Base-by-base conservation (phyloP, 2,113 vertebrate genomes). In the Tor tambroides region DNA sequence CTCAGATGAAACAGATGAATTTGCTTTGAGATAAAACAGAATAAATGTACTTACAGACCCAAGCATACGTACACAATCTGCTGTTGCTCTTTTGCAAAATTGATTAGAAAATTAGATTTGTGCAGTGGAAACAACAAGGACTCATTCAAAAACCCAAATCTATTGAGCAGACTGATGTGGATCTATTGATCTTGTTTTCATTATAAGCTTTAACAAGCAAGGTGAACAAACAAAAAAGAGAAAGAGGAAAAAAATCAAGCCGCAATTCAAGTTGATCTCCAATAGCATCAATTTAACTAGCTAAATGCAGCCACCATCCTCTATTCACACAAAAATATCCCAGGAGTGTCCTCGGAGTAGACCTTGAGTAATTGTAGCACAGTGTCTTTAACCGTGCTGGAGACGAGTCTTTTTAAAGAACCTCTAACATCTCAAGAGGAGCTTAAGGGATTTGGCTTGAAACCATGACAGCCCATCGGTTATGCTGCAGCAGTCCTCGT, bases 151-250 rank as follows among this genome's bases (percentile, higher is more conserved):
- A 56, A 26, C 21, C 49, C 82, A 84, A 59, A 82, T 82, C 69
- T 59, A 32, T 41, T 41, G 21, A 41, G 49, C 67, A 56, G 82
- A 32, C 61, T 69, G 63, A 71, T 49, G 61, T 30, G n/a, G 63
- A 69, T 83, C 63, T 83, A 83, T 69, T 74, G 67, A 84, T 84
- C 82, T 74, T 10, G 46, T 38, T 84, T 67, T 82, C n/a, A 67
- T 67, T 82, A 61, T 80, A 59, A 19, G 23, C 46, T 83, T 83
- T 72, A 74, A 84, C 69, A 84, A 74, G 69, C 69, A 74, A 84
- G 56, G 54, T 63, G 35, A 80, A 63, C 38, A 38, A 41, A 41
- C 35, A 17, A 35, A 80, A 74, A 23, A 41, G 69, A 74, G 32
- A 41, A 41, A 72, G 69, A 26, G 21, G 49, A 35, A 26, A n/a